phyloP scores from a whole-genome alignment of 2,113 vertebrate species.

The Rousettus leschenaultii region DNA sequence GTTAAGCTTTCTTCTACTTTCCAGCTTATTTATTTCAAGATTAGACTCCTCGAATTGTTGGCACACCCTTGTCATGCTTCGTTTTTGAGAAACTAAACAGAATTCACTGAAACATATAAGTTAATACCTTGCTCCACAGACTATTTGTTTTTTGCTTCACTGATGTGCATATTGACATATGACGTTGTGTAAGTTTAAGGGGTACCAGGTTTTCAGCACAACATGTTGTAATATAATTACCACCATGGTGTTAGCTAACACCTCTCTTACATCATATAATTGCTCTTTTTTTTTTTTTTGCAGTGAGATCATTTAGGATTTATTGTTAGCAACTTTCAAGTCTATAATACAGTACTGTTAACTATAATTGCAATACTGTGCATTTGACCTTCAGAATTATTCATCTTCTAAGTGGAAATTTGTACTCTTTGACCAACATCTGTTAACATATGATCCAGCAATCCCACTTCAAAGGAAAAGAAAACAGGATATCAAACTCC shows the following conservation, averaged over 20 bases:
- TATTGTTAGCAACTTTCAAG: neutral
- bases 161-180: neutral
- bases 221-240: neutral
- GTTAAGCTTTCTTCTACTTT: neutral
- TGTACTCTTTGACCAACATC: neutral
- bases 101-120: neutral
- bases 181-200: neutral
- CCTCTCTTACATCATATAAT: neutral
- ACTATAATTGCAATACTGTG: neutral
- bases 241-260: neutral
- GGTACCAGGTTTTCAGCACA: neutral
- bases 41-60: neutral
- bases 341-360: neutral
- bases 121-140: neutral
- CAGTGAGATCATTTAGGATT: neutral
- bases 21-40: neutral
- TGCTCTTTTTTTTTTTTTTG: neutral
- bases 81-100: neutral
- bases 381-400: neutral
- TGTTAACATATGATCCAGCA: neutral
- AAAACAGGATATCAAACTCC: neutral
- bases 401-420: neutral
- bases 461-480: neutral
- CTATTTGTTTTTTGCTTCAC: neutral
- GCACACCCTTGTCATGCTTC: neutral